These are phyloP conservation scores for Sphinx pinastri DNA, from an alignment of 2,888 invertebrate genomes.

Conservation along the genomic window DNA sequence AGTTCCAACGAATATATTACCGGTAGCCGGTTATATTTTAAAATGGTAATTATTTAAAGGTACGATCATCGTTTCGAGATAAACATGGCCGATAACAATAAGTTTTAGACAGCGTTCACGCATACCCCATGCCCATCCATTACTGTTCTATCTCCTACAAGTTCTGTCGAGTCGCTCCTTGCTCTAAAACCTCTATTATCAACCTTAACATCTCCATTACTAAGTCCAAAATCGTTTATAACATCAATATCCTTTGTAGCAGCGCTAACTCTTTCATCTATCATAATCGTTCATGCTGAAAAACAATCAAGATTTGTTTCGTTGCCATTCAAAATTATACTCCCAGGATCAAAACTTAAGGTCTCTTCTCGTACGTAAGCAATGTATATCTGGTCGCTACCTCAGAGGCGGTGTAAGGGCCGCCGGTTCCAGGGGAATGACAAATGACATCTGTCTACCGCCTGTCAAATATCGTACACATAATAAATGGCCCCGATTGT, in stretches of 20 bases:
- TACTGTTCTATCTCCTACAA: conserved; percentile 83
- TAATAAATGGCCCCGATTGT: conserved; percentile 87
- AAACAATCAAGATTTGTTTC: conserved; percentile 82
- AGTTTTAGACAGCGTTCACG: conserved; percentile 82
- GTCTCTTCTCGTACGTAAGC: conserved; percentile 45
- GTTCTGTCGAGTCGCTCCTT: conserved; percentile 59
- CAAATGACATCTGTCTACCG: conserved; percentile 88
- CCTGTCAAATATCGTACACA: conserved; percentile 87
- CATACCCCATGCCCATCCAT: conserved; percentile 82
- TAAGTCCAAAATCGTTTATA: conserved; percentile 57
- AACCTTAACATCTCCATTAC: conserved; percentile 53
- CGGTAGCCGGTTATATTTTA: conserved; percentile 77
- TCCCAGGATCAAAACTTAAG: conserved; percentile 38
- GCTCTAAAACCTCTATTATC: conserved; percentile 51
- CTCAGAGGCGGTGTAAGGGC: conserved; percentile 83
- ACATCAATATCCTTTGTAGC: conserved; percentile 66
- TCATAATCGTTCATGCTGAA: conserved; percentile 85
- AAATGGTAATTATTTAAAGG: conserved; percentile 81
- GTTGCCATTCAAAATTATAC: conserved; percentile 40
- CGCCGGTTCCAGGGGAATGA: conserved; percentile 85
- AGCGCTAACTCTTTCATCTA: conserved; percentile 84
- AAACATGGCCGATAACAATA: conserved; percentile 82
- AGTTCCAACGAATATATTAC: conserved; percentile 82
- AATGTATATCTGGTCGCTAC: conserved; percentile 75
- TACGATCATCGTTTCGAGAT: conserved; percentile 79